phyloP scores from a whole-genome alignment of 2,888 invertebrate genomes.

The Odontothrips loti region DNA sequence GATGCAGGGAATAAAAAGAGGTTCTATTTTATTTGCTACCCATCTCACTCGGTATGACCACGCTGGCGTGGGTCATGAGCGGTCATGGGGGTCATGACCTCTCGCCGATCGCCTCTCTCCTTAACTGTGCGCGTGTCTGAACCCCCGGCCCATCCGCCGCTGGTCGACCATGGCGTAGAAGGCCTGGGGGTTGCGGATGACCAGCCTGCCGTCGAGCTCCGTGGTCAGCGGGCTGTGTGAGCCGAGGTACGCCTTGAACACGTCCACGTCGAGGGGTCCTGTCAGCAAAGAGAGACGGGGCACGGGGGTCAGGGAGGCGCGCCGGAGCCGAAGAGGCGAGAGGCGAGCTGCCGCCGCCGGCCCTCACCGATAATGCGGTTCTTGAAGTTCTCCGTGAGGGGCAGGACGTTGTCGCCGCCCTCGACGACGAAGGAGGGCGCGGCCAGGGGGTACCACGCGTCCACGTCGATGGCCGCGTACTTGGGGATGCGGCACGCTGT shows the following conservation, averaged over 20 bases:
- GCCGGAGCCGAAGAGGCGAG: not conserved
- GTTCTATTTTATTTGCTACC: too few relatives aligned
- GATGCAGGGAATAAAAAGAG: too few relatives aligned
- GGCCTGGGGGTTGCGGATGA: not conserved
- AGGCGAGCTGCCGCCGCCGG: not conserved
- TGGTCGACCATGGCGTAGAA: not conserved
- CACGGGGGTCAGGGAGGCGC: not conserved
- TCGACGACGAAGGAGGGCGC: slow-evolving; percentile 58
- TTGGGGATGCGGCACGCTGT: slow-evolving; percentile 59
- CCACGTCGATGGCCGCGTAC: slow-evolving; percentile 56
- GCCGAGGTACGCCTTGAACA: not conserved
- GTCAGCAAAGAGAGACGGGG: not conserved
- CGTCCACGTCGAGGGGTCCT: not conserved
- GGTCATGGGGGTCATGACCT: too few relatives aligned
- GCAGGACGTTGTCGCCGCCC: slow-evolving; percentile 67
- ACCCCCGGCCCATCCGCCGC: not conserved
- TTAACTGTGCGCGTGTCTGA: too few relatives aligned
- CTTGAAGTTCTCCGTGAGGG: slow-evolving; percentile 51
- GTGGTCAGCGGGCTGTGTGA: not conserved
- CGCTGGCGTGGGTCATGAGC: too few relatives aligned
- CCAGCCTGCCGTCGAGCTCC: not conserved
- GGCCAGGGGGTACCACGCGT: slow-evolving; percentile 59
- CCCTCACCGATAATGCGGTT: slow-evolving; percentile 43
- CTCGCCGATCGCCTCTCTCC: too few relatives aligned
- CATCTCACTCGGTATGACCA: too few relatives aligned